Conservation (phyloP, 2,888 invertebrate genomes). For the Andrena bicolor region DNA sequence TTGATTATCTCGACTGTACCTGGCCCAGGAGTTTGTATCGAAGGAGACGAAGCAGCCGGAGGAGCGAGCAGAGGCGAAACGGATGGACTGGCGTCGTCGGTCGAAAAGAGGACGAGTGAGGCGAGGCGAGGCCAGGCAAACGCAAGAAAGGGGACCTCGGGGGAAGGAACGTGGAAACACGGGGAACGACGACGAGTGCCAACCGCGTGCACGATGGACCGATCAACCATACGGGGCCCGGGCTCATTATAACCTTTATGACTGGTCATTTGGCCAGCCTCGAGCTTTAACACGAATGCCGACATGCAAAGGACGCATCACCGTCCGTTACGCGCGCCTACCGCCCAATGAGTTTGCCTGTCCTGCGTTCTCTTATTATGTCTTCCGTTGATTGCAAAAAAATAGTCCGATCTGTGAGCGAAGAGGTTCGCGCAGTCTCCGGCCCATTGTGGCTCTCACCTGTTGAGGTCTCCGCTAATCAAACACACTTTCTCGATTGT, state of each 20-base stretch:
- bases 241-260: slow-evolving; percentile 80
- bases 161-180: slow-evolving; percentile 43
- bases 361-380: slow-evolving; percentile 39
- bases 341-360: slow-evolving; percentile 57
- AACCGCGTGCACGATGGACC: slow-evolving; percentile 65
- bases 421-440: background rate
- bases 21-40: slow-evolving; percentile 61
- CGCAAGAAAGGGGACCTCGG: slow-evolving; percentile 27
- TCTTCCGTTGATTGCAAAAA: slow-evolving; percentile 21
- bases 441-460: background rate
- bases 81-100: slow-evolving; percentile 46
- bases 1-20: slow-evolving; percentile 75
- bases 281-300: slow-evolving; percentile 73
- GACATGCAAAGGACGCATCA: slow-evolving; percentile 75
- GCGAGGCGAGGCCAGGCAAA: slow-evolving; percentile 17
- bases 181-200: slow-evolving; percentile 52
- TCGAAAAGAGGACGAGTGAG: slow-evolving; percentile 37
- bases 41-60: slow-evolving; percentile 46
- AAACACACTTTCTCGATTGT: background rate
- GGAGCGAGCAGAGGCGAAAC: slow-evolving; percentile 25
- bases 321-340: slow-evolving; percentile 59
- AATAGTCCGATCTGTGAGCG: background rate
- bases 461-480: background rate
- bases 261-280: slow-evolving; percentile 76
- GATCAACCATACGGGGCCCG: slow-evolving; percentile 71